Evolutionary conservation across 2,797 vertebrate species (phyloP).

Genomic region (Sandelia bainsii): DNA sequence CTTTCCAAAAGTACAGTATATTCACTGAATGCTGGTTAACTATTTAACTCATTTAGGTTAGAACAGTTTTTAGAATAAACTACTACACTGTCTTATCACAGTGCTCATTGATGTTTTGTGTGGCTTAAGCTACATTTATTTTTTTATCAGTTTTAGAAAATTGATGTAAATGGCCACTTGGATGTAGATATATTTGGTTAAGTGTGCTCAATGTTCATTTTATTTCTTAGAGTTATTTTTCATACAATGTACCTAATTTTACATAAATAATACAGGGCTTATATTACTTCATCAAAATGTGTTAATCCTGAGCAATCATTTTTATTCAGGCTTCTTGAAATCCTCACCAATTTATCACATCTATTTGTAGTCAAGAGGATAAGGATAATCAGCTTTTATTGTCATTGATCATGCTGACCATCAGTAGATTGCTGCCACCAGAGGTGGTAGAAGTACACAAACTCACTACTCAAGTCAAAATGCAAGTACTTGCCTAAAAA

Average conservation of each 20-base stretch:
- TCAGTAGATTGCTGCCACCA: not conserved
- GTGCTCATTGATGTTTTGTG: not conserved
- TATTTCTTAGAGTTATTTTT: too few species aligned
- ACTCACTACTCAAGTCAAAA: too few species aligned
- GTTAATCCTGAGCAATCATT: not conserved
- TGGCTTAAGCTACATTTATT: not conserved
- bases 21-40: too few species aligned
- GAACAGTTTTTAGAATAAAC: too few species aligned
- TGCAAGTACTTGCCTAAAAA: too few species aligned
- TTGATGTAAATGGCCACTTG: not conserved
- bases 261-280: not conserved
- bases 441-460: too few species aligned
- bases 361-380: not conserved
- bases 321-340: not conserved
- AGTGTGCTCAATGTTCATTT: not conserved
- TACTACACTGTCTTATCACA: too few species aligned
- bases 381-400: too few species aligned
- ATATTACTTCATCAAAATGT: not conserved
- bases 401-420: constrained; percentile 4
- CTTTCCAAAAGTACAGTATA: not conserved
- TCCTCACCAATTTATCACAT: not conserved
- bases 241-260: too few species aligned
- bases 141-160: not conserved
- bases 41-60: too few species aligned
- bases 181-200: not conserved